These are phyloP conservation scores for Boloria euphrosyne DNA, from an alignment of 2,888 invertebrate species.

Conservation along the genomic window DNA sequence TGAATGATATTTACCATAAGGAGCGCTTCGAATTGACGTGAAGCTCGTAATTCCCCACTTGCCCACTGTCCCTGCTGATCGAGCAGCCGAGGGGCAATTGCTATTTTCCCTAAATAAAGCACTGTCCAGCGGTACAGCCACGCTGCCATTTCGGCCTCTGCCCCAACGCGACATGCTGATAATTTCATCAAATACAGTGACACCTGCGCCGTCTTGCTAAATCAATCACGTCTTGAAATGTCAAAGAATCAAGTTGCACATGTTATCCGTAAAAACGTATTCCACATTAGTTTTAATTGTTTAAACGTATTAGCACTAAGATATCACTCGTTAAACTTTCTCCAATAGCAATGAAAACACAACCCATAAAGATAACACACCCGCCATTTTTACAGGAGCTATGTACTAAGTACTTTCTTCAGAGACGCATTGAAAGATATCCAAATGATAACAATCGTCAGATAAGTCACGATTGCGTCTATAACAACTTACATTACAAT, in stretches of 20 bases:
- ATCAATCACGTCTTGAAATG: conserved; percentile 62
- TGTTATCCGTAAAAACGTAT: conserved; percentile 52
- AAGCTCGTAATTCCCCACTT: conserved; percentile 98
- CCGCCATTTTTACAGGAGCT: conserved; percentile 80
- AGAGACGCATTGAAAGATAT: conserved; percentile 59
- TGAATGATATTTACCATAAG: conserved; percentile 83
- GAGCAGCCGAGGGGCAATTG: conserved; percentile 93
- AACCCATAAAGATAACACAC: conserved; percentile 79
- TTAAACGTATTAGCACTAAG: conserved; percentile 49
- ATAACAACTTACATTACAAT: conserved; percentile 55
- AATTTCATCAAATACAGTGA: conserved; percentile 79
- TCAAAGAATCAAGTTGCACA: conserved; percentile 64
- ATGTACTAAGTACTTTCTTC: conserved; percentile 73
- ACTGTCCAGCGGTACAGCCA: conserved; percentile 84
- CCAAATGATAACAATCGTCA: conserved; percentile 41
- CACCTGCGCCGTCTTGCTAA: conserved; percentile 63
- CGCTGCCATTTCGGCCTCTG: conserved; percentile 83
- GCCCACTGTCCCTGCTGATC: conserved; percentile 94
- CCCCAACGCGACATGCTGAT: conserved; percentile 85
- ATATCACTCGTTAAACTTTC: conserved; percentile 59
- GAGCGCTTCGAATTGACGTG: conserved; percentile 92
- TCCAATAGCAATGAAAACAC: conserved; percentile 74
- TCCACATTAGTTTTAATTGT: conserved; percentile 44
- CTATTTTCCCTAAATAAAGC: conserved; percentile 88
- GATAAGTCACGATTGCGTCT: conserved; percentile 50